These are phyloP conservation scores for Petaurus breviceps DNA, from an alignment of 2,113 vertebrate species.

Conservation along the genomic window DNA sequence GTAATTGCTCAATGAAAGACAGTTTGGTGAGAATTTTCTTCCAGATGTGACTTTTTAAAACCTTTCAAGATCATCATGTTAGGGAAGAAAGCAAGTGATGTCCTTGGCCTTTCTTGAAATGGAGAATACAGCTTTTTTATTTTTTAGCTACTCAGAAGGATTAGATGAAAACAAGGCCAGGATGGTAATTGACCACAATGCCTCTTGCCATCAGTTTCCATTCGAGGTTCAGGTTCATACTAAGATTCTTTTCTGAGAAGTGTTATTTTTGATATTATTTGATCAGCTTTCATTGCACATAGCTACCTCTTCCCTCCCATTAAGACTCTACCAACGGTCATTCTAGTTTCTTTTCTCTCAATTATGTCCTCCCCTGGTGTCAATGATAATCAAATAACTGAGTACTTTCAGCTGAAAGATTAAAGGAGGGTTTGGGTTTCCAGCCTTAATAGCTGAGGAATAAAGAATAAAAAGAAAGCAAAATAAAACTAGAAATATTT, in stretches of 20 bases:
- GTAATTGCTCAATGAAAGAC: constrained; percentile 40
- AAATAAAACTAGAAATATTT: background rate
- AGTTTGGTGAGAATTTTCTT: constrained; percentile 15
- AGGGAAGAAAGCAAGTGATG: constrained; percentile 11
- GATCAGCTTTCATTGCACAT: background rate
- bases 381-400: background rate
- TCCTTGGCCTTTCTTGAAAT: constrained; percentile 16
- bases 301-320: background rate
- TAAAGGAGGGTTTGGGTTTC: background rate
- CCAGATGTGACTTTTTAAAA: constrained; percentile 39
- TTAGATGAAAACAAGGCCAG: constrained; percentile 6
- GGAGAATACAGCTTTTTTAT: constrained; percentile 16
- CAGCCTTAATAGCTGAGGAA: background rate
- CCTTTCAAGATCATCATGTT: constrained; percentile 3
- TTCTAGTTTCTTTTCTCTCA: background rate
- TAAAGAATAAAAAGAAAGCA: background rate
- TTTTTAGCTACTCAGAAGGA: background rate
- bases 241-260: constrained; percentile 23
- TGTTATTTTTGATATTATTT: constrained; percentile 5
- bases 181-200: background rate
- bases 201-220: background rate
- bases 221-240: constrained; percentile 6
- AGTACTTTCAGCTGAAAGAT: background rate
- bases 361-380: constrained; percentile 5
- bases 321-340: background rate